phyloP scores from a whole-genome alignment of 2,113 vertebrate genomes.

The Tachysurus vachellii region DNA sequence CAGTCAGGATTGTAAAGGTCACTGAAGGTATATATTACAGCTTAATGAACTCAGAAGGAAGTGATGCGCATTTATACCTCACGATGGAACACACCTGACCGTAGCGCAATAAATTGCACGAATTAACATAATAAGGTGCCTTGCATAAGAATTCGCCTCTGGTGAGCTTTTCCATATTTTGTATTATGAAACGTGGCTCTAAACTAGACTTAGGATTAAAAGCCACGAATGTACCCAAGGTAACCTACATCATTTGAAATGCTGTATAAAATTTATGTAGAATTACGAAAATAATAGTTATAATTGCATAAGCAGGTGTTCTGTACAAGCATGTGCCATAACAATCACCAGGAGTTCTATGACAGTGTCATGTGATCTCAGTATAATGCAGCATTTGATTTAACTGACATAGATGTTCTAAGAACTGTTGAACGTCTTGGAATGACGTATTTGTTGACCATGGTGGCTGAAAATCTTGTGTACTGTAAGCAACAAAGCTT shows the following conservation, averaged over 20 bases:
- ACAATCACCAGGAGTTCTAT: neutral
- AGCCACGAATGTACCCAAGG: neutral
- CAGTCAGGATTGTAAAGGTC: conserved; percentile 29
- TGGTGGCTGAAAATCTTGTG: no score
- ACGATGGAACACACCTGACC: neutral
- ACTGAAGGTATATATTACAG: conserved; percentile 17
- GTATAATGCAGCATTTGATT: neutral
- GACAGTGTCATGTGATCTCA: neutral
- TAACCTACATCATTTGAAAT: neutral
- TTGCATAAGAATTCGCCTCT: neutral
- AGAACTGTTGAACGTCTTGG: neutral
- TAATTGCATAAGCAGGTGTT: neutral
- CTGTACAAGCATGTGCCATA: neutral
- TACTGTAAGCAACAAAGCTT: neutral
- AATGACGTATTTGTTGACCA: neutral
- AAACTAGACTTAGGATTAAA: neutral
- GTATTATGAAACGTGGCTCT: neutral
- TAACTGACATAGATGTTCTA: neutral
- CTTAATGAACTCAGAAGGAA: conserved; percentile 4
- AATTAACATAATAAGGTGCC: neutral
- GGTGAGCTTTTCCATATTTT: neutral
- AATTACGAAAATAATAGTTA: neutral
- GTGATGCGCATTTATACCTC: neutral
- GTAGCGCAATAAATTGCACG: neutral
- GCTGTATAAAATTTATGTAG: neutral